These are phyloP conservation scores for Rhabdomys pumilio DNA, from an alignment of 2,797 vertebrate species.

Conservation along the genomic window DNA sequence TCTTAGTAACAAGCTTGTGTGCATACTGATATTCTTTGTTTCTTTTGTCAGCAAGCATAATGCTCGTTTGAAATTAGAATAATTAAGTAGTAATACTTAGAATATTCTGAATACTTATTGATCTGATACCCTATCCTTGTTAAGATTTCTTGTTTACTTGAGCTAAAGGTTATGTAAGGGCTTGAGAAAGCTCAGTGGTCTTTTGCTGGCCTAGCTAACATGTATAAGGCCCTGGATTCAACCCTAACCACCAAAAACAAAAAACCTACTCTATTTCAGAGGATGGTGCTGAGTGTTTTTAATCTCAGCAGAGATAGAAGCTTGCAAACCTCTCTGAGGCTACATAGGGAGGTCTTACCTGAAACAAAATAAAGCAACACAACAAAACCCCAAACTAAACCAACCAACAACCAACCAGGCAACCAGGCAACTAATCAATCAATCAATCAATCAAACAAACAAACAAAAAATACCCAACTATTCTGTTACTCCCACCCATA, in stretches of 20 bases:
- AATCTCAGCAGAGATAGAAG: neutral
- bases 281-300: neutral
- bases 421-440: neutral
- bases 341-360: neutral
- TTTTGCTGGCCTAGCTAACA: neutral
- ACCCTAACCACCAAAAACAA: neutral
- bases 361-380: neutral
- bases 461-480: neutral
- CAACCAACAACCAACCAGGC: neutral
- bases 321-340: neutral
- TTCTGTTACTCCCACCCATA: neutral
- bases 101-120: slow-evolving; percentile 49
- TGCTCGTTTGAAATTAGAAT: slow-evolving; percentile 44
- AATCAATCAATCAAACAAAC: neutral
- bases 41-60: slow-evolving; percentile 33
- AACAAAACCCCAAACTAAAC: neutral
- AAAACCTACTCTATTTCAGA: neutral
- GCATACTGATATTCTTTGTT: slow-evolving; percentile 30
- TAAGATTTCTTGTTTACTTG: slow-evolving; percentile 46
- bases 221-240: neutral
- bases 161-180: neutral
- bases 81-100: slow-evolving; percentile 58
- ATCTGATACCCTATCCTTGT: neutral
- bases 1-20: neutral
- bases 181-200: neutral